Base-by-base conservation (phyloP, 2,113 vertebrate species). In the Rattus rattus region DNA sequence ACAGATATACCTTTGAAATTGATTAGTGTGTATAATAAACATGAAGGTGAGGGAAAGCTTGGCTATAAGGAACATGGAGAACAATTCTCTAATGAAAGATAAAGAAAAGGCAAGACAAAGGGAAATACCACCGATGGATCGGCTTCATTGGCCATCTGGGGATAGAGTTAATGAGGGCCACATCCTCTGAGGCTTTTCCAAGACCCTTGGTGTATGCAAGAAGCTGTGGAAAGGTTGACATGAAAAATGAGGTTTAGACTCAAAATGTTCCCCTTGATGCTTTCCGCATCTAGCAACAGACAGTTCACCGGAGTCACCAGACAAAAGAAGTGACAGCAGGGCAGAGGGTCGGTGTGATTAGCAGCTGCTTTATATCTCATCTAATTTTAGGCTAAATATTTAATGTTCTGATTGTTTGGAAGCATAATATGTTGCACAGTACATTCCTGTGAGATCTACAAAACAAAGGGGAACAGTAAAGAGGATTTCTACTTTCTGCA, bases 61-160 rank as follows among this genome's bases (percentile, higher is more conserved):
- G 47, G 54, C 72, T 61, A 83, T 30, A 7, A 84, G 30, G 16
- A 65, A 7, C 20, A 91, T 47, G 13, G 20, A 69, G 70, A 94
- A 92, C 24, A 10, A 76, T 69, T 94, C 52, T 81, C 61, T 19
- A 84, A 24, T 43, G 65, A 88, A 94, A 91, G 24, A 72, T n/a
- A 94, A 95, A 95, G 63, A 75, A 80, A 87, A 83, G 26, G 61
- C 70, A 88, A 88, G n/a, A 94, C 93, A 89, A 95, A 96, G 85
- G 20, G 28, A 70, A 93, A 87, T 67, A 16, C 11, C 30, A 90
- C 24, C 20, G 26, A 9, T 94, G 56, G n/a, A 70, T 96, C 87
- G 75, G n/a, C 93, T 93, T 92, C 67, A 88, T 7, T 72, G 59
- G 94, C 17, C 63, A 80, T 70, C 69, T 77, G 47, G 43, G 52